Evolutionary conservation across 2,113 vertebrate species (phyloP), one percentile per base, ranked within the genome.

Genomic region (Nibea coibor): DNA sequence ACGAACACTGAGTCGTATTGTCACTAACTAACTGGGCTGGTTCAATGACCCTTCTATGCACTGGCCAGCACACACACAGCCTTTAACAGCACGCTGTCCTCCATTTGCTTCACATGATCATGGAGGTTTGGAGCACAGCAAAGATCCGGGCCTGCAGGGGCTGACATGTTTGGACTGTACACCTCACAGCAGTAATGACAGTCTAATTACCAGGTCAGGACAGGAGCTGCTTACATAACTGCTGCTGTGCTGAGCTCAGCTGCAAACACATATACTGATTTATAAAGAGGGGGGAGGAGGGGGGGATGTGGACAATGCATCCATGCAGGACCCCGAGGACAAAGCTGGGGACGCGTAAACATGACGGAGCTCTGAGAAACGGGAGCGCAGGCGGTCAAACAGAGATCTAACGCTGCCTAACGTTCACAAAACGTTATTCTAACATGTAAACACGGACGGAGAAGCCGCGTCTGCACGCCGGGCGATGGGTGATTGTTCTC

Each of bases 1-100:
- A 77, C 35, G 76, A 93, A 94, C 91, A 94, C 81, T 90, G 91
- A 71, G 70, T 45, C 53, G 77, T 72, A 90, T 93, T 94, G 93
- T 94, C 76, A 75, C 35, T 39, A 2, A 39, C 35, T 39, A 28
- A 64, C 28, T 6, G 20, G 53, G 75, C n/a, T 45, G 56, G 84
- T 90, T 93, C 91, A 94, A 93, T 90, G 90, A 88, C 73, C 80
- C 87, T 70, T 91, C 87, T 94, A 71, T 91, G 68, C 72, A 73
- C 53, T 50, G 78, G 35, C 76, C 75, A 80, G 73, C 57, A 74
- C 80, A 80, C 57, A 74, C 80, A 72, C 62, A 74, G 58, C 57
- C 71, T 75, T 75, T 70, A 77, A 85, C 79, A 67, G 50, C 75
- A 75, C 48, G 26, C 77, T 86, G 78, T 78, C 83, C 73, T 85